A percentile compares a stretch with the other conserved stretches of the same genome.
These are phyloP conservation scores for Dryobota labecula DNA, from an alignment of 2,888 invertebrate genomes.

Conservation along the genomic window DNA sequence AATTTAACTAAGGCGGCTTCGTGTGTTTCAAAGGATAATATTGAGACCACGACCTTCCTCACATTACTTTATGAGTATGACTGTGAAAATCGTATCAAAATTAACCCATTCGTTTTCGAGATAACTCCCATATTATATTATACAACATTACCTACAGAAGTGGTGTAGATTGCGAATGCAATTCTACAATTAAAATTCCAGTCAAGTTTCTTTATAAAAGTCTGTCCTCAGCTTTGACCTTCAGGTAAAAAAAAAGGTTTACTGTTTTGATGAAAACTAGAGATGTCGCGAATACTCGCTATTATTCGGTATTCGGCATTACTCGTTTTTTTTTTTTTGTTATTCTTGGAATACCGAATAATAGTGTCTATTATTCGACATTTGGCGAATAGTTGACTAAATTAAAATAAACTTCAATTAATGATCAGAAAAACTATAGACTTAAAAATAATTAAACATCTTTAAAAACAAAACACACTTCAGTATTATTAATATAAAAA, in stretches of 20 bases:
- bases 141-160: conserved; percentile 12
- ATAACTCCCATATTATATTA: conserved; percentile 20
- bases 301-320: too few relatives aligned
- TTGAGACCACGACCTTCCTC: neutral
- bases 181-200: conserved; percentile 28
- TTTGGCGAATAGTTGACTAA: too few relatives aligned
- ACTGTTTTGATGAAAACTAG: too few relatives aligned
- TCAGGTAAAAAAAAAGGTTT: conserved; percentile 14
- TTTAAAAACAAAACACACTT: too few relatives aligned
- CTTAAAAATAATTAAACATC: too few relatives aligned
- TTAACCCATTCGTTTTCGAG: conserved; percentile 6
- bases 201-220: conserved; percentile 16
- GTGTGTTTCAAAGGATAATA: conserved; percentile 32
- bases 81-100: conserved; percentile 6
- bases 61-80: neutral
- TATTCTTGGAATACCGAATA: too few relatives aligned
- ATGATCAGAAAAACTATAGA: too few relatives aligned
- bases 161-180: neutral
- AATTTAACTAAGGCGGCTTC: neutral
- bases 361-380: too few relatives aligned
- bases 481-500: too few relatives aligned
- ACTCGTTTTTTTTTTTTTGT: too few relatives aligned
- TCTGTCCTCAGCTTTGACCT: conserved; percentile 20
- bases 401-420: too few relatives aligned
- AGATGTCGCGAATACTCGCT: too few relatives aligned